A percentile compares a stretch with the other conserved stretches of the same genome.
These are phyloP conservation scores for Archegozetes longisetosus DNA, from an alignment of 1,140 invertebrate species.

Conservation along the genomic window DNA sequence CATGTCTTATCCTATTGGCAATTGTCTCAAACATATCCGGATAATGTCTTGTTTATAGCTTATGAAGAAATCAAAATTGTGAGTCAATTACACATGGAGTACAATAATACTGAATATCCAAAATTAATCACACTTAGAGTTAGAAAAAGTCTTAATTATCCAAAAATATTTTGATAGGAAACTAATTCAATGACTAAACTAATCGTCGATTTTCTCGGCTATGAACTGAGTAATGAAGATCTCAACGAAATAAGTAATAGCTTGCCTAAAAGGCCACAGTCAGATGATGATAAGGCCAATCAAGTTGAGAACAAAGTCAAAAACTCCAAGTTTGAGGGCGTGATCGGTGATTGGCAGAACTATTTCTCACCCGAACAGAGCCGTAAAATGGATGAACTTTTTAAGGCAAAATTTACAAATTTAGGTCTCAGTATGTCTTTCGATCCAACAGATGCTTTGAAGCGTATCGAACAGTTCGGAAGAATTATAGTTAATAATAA, in stretches of 20 bases:
- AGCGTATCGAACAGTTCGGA: neutral
- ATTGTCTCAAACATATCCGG: conserved; percentile 23
- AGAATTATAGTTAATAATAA: neutral
- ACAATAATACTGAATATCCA: neutral
- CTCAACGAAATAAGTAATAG: neutral
- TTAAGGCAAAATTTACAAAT: neutral
- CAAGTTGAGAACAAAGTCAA: neutral
- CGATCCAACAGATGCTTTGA: conserved; percentile 6
- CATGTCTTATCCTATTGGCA: conserved; percentile 36
- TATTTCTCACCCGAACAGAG: conserved; percentile 47
- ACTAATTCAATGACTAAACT: conserved; percentile 27
- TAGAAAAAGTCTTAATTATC: neutral
- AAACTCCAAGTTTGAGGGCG: conserved; percentile 22
- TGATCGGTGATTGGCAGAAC: conserved; percentile 68
- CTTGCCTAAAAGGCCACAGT: neutral
- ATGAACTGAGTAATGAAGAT: conserved; percentile 23
- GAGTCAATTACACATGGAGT: neutral
- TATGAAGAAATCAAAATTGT: conserved; percentile 35
- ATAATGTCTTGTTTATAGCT: conserved; percentile 34
- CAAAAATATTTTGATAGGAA: conserved; percentile 23
- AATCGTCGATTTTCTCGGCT: conserved; percentile 33
- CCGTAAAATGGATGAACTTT: conserved; percentile 44
- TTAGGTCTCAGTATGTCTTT: neutral
- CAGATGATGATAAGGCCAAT: neutral
- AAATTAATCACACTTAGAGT: neutral